A percentile compares a stretch with the other conserved stretches of the same genome.
Evolutionary conservation across 92 coral and sea anemone genomes (phyloP).

Genomic region (Phymanthus crucifer): DNA sequence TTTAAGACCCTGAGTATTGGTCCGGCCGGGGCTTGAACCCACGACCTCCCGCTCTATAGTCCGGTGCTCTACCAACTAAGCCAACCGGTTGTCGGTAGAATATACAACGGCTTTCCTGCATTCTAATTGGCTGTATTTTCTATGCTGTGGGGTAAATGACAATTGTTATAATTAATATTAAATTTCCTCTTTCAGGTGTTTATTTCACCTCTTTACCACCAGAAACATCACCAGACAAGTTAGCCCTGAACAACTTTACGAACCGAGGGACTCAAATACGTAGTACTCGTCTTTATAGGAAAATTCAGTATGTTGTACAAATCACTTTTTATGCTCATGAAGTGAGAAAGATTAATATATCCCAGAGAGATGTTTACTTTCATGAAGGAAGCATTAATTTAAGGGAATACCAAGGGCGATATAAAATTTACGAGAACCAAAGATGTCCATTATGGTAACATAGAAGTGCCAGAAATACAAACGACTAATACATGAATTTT

Average conservation of each 20-base stretch:
- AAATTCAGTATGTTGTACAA: background rate
- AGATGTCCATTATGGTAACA: background rate
- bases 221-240: background rate
- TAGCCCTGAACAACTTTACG: background rate
- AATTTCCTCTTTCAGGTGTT: background rate
- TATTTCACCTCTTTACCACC: conserved; percentile 7
- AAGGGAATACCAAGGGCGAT: background rate
- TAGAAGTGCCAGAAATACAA: too few relatives aligned
- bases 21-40: too few relatives aligned
- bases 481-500: too few relatives aligned
- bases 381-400: conserved; percentile 5
- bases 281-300: background rate
- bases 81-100: too few relatives aligned
- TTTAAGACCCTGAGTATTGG: too few relatives aligned
- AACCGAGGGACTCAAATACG: background rate
- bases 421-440: background rate
- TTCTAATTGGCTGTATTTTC: background rate
- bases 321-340: conserved; percentile 1
- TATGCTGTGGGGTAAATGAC: background rate
- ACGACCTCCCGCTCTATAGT: too few relatives aligned
- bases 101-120: too few relatives aligned
- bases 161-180: background rate
- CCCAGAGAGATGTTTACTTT: background rate
- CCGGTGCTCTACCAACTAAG: too few relatives aligned
- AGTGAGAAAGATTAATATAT: background rate